These are phyloP conservation scores for Megamerina dolium DNA, from an alignment of 2,888 invertebrate species.

Conservation along the genomic window DNA sequence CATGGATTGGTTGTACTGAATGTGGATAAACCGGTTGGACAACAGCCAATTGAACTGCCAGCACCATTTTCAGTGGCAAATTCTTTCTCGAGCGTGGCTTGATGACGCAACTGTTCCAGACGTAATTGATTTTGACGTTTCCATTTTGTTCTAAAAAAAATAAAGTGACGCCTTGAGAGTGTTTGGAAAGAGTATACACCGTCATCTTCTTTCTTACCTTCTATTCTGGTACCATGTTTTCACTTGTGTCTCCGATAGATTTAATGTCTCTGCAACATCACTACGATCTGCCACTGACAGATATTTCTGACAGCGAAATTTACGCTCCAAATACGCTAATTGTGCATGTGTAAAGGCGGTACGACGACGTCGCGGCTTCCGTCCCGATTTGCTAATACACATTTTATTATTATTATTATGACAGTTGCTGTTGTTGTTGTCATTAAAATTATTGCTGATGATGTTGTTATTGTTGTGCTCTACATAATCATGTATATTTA, in stretches of 20 bases:
- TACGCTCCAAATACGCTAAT: slow-evolving; percentile 82
- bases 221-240: slow-evolving; percentile 77
- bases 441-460: too few species aligned
- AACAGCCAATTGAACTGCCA: slow-evolving; percentile 38
- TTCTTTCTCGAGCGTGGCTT: slow-evolving; percentile 72
- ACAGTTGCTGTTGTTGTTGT: slow-evolving; percentile 1
- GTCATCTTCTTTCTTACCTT: slow-evolving; percentile 31
- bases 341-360: slow-evolving; percentile 94
- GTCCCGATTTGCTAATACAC: slow-evolving; percentile 52
- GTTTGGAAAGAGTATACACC: not conserved
- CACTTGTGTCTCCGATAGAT: slow-evolving; percentile 87
- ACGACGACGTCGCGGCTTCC: slow-evolving; percentile 76
- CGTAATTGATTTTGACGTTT: slow-evolving; percentile 83
- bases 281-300: slow-evolving; percentile 88
- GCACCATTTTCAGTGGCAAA: slow-evolving; percentile 43
- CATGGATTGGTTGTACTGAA: slow-evolving; percentile 50
- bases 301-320: slow-evolving; percentile 90
- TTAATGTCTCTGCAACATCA: slow-evolving; percentile 85
- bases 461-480: too few species aligned
- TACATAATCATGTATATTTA: not conserved
- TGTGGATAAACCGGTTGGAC: slow-evolving; percentile 43
- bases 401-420: slow-evolving; percentile 40
- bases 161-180: slow-evolving; percentile 5
- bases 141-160: slow-evolving; percentile 69
- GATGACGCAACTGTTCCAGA: slow-evolving; percentile 77